Evolutionary conservation across 2,888 invertebrate genomes (phyloP).

Genomic region (Bugulina stolonifera): DNA sequence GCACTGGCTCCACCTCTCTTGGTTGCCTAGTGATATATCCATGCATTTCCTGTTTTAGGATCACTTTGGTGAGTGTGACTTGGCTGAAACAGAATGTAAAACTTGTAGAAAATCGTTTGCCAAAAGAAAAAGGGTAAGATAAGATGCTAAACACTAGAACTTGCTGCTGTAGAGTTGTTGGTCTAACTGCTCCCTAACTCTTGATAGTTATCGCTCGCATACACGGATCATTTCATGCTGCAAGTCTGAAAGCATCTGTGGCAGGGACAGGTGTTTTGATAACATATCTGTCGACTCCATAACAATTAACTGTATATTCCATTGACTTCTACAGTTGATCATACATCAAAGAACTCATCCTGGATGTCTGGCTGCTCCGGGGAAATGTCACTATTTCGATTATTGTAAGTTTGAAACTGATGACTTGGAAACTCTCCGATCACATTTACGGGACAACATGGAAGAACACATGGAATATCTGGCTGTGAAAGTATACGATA

Average conservation of each 20-base stretch:
- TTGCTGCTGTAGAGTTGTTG: too few species aligned
- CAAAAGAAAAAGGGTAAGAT: conserved; percentile 14
- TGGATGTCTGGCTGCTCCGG: background rate
- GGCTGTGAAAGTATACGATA: background rate
- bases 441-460: background rate
- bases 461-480: background rate
- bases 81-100: background rate
- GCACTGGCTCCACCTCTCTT: too few species aligned
- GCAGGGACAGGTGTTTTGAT: too few species aligned
- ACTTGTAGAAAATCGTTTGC: background rate
- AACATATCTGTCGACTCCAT: too few species aligned
- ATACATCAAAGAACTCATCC: background rate
- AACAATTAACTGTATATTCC: too few species aligned
- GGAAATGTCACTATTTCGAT: conserved; percentile 13
- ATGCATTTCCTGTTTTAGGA: background rate
- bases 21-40: too few species aligned
- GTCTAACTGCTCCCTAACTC: too few species aligned
- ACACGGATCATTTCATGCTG: too few species aligned
- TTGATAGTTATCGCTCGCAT: too few species aligned
- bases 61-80: background rate
- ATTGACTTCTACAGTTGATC: background rate
- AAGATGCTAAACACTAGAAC: too few species aligned
- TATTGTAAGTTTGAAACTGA: background rate
- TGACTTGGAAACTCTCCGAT: background rate
- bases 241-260: too few species aligned